These are phyloP conservation scores for Congeria kusceri DNA, from an alignment of 2,888 invertebrate genomes.

Conservation along the genomic window DNA sequence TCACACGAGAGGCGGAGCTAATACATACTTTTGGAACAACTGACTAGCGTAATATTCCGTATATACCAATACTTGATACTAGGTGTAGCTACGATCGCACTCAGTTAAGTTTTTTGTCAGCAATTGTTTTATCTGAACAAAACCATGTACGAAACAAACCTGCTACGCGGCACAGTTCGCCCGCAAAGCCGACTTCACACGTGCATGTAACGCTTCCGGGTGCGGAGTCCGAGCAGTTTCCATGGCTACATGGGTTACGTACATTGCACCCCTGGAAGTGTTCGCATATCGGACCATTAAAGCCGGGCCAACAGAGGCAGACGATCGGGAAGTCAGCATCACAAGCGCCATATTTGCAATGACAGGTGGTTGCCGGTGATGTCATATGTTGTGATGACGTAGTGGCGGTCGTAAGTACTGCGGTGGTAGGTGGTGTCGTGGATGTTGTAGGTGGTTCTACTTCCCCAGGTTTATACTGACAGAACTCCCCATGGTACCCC, in stretches of 20 bases:
- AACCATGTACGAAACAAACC: too few species aligned
- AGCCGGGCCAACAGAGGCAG: constrained; percentile 42
- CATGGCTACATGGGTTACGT: constrained; percentile 38
- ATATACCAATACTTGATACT: too few species aligned
- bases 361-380: constrained; percentile 2
- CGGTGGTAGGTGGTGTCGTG: not conserved
- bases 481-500: constrained; percentile 44
- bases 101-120: too few species aligned
- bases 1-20: too few species aligned
- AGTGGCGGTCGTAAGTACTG: constrained; percentile 1
- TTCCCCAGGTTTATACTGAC: constrained; percentile 32
- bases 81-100: too few species aligned
- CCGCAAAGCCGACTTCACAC: constrained; percentile 48
- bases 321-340: constrained; percentile 24
- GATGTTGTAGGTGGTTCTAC: not conserved
- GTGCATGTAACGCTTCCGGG: constrained; percentile 39
- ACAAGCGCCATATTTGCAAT: constrained; percentile 36
- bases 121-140: too few species aligned
- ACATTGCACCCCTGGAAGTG: constrained; percentile 36
- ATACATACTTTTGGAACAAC: too few species aligned
- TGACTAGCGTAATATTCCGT: too few species aligned
- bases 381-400: not conserved
- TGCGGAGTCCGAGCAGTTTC: constrained; percentile 28
- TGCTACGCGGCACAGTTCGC: constrained; percentile 19
- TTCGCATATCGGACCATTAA: constrained; percentile 36